phyloP scores from a whole-genome alignment of 2,888 invertebrate species.

The Aphodius granarius region DNA sequence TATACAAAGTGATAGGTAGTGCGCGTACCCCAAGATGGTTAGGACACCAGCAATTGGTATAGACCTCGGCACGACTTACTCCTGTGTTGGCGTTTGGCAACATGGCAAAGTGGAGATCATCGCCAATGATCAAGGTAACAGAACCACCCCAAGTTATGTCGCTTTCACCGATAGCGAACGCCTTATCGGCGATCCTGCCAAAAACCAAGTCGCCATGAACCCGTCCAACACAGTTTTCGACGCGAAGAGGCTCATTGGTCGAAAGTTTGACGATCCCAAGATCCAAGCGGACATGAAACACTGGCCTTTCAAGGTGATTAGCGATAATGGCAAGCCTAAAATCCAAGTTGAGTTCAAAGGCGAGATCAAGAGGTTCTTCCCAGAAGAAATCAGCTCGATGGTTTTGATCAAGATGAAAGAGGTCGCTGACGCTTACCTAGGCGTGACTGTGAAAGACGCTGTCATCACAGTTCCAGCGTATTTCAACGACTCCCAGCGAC shows the following conservation, averaged over 20 bases:
- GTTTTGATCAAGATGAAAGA: conserved; percentile 65
- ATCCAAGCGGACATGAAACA: conserved; percentile 80
- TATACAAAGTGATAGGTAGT: neutral
- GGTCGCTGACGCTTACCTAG: conserved; percentile 74
- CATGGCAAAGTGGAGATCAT: conserved; percentile 84
- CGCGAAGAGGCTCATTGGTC: conserved; percentile 77
- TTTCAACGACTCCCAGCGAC: conserved; percentile 71
- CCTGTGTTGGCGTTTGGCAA: conserved; percentile 81
- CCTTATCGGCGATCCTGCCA: conserved; percentile 84
- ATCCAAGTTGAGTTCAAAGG: conserved; percentile 70
- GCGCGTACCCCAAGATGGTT: conserved; percentile 41
- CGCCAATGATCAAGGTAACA: conserved; percentile 86
- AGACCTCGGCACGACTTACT: conserved; percentile 61
- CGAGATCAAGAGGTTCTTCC: conserved; percentile 64
- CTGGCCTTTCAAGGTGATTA: conserved; percentile 80
- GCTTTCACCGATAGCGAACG: conserved; percentile 85
- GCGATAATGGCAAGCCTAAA: conserved; percentile 67
- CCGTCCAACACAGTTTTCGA: conserved; percentile 74
- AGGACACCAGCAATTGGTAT: conserved; percentile 70
- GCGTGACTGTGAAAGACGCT: conserved; percentile 66
- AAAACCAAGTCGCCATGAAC: conserved; percentile 79
- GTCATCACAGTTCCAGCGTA: conserved; percentile 79
- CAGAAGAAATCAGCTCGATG: conserved; percentile 74
- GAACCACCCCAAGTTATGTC: conserved; percentile 86
- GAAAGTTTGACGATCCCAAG: conserved; percentile 72